Conservation (phyloP, 2,797 vertebrate genomes). For the Peromyscus nudipes region DNA sequence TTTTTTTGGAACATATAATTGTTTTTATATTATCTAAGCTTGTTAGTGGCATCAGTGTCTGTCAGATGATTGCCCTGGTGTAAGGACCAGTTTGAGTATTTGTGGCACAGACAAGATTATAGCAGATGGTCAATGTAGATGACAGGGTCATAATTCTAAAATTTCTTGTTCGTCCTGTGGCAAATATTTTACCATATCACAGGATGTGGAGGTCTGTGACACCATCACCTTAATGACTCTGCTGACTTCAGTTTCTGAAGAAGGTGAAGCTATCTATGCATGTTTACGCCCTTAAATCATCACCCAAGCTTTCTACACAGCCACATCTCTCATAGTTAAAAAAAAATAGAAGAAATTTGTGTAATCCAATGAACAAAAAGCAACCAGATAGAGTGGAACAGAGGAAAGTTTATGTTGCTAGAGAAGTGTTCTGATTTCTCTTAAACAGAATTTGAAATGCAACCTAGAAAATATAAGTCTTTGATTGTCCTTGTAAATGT, state of each 20-base stretch:
- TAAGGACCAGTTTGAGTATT: conserved; percentile 95
- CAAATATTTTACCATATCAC: conserved; percentile 95
- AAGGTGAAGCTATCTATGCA: conserved; percentile 95
- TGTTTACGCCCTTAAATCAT: conserved; percentile 97
- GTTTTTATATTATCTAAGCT: conserved; percentile 93
- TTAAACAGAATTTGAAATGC: conserved; percentile 97
- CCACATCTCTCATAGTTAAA: conserved; percentile 89
- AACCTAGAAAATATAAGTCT: conserved; percentile 92
- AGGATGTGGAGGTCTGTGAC: conserved; percentile 93
- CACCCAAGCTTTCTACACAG: conserved; percentile 95
- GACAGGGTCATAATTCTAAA: conserved; percentile 93
- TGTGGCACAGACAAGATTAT: conserved; percentile 97
- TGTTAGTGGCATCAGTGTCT: conserved; percentile 96
- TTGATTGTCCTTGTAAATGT: conserved; percentile 93
- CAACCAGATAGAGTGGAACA: conserved; percentile 85
- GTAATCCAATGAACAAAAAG: not conserved
- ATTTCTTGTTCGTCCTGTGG: conserved; percentile 95
- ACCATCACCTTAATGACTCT: conserved; percentile 92
- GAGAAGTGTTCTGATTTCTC: conserved; percentile 95
- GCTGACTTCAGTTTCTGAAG: conserved; percentile 94
- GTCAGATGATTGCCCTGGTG: conserved; percentile 95
- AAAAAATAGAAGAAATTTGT: not conserved
- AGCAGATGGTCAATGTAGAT: conserved; percentile 91
- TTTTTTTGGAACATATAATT: conserved; percentile 9
- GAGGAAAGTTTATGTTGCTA: conserved; percentile 88